A percentile compares a stretch with the other conserved stretches of the same genome.
Evolutionary conservation across 92 coral and sea anemone genomes (phyloP).

Genomic region (Paragorgia papillata): DNA sequence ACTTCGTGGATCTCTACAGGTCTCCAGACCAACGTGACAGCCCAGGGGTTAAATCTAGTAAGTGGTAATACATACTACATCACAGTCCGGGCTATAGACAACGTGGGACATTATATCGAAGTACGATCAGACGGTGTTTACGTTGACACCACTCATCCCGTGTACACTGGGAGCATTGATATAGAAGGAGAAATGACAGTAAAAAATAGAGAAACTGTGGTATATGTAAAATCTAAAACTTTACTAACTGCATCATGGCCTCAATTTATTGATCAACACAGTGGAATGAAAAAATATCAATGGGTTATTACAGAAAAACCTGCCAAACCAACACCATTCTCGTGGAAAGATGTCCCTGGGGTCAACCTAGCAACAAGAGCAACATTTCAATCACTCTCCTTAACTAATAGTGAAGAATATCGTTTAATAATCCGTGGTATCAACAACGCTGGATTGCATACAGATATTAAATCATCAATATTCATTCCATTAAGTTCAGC

Average conservation of each 20-base stretch:
- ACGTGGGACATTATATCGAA: constrained; percentile 65
- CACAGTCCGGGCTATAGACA: constrained; percentile 75
- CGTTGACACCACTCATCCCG: constrained; percentile 79
- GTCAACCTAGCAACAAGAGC: constrained; percentile 67
- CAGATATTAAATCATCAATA: constrained; percentile 69
- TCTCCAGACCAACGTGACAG: constrained; percentile 63
- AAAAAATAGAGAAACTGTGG: constrained; percentile 60
- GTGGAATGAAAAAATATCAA: constrained; percentile 71
- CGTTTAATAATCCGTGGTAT: constrained; percentile 71
- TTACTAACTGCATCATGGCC: constrained; percentile 67
- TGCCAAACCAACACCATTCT: neutral
- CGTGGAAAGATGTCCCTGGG: constrained; percentile 70
- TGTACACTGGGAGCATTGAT: constrained; percentile 72
- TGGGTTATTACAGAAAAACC: constrained; percentile 63
- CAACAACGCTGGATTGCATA: constrained; percentile 76
- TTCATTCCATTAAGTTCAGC: constrained; percentile 83
- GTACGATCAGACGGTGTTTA: constrained; percentile 72
- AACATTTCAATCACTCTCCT: constrained; percentile 59
- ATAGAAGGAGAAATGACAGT: constrained; percentile 65
- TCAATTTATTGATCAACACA: constrained; percentile 79
- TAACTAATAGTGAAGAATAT: constrained; percentile 70
- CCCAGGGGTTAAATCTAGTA: constrained; percentile 60
- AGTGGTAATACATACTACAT: constrained; percentile 70
- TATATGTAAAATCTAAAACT: constrained; percentile 67
- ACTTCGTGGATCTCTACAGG: constrained; percentile 84